These are phyloP conservation scores for Leucosticte australis DNA, from an alignment of 2,113 vertebrate species.

Conservation along the genomic window DNA sequence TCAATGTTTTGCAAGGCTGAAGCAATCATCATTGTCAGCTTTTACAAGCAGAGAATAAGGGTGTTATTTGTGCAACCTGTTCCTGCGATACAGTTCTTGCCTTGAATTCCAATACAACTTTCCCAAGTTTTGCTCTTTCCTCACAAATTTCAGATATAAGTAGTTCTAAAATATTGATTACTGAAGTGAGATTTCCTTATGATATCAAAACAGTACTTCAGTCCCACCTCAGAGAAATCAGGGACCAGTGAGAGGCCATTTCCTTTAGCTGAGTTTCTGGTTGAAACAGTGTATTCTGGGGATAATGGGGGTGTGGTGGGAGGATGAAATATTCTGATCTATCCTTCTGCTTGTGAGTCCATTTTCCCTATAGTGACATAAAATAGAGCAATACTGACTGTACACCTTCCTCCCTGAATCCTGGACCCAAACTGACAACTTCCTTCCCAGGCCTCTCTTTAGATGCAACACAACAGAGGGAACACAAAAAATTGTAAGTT, in stretches of 20 bases:
- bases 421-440: neutral
- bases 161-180: neutral
- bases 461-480: neutral
- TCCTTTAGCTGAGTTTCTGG: neutral
- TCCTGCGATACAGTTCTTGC: neutral
- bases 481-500: neutral
- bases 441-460: neutral
- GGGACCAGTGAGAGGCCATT: neutral
- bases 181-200: neutral
- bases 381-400: fast-evolving
- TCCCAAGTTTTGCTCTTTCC: neutral
- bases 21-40: neutral
- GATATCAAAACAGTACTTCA: neutral
- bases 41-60: neutral
- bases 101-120: neutral
- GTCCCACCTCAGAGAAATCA: neutral
- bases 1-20: neutral
- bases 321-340: neutral
- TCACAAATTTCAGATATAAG: neutral
- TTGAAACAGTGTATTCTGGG: neutral
- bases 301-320: fast-evolving
- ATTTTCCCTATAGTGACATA: neutral
- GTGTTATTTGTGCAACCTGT: neutral
- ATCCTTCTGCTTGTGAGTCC: neutral
- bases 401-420: neutral